phyloP scores from a whole-genome alignment of 1,140 invertebrate genomes.

The Holotrichia oblita region DNA sequence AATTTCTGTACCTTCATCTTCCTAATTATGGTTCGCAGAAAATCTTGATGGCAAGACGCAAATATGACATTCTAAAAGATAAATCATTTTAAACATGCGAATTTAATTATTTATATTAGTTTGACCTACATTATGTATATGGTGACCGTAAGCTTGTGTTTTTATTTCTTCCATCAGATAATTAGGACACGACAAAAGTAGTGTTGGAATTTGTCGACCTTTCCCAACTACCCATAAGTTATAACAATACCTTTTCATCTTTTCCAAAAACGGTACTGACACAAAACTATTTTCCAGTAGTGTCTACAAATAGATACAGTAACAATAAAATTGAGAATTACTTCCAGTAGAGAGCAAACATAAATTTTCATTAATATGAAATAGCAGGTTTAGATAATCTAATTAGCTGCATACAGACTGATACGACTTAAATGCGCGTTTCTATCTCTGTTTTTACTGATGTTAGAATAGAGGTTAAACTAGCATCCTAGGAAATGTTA shows the following conservation, averaged over 20 bases:
- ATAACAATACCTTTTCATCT: constrained; percentile 58
- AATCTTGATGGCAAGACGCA: constrained; percentile 59
- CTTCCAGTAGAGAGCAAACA: not conserved
- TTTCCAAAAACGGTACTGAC: constrained; percentile 56
- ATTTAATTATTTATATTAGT: not conserved
- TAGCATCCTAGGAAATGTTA: too few species aligned
- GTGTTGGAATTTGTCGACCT: constrained; percentile 58
- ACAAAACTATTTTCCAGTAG: constrained; percentile 61
- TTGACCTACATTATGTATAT: constrained; percentile 45
- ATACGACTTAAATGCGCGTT: not conserved
- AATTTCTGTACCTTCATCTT: constrained; percentile 58
- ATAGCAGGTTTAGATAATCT: too few species aligned
- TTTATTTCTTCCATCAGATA: constrained; percentile 58
- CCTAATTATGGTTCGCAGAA: constrained; percentile 60
- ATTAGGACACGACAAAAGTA: constrained; percentile 57
- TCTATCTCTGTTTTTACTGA: too few species aligned
- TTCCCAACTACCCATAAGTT: constrained; percentile 60
- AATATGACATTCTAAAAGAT: constrained; percentile 58
- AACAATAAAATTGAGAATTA: not conserved
- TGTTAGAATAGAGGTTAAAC: too few species aligned
- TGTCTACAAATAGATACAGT: constrained; percentile 49
- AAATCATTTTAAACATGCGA: not conserved
- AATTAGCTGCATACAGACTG: not conserved
- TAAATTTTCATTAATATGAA: not conserved
- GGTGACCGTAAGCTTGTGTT: constrained; percentile 43